These are phyloP conservation scores for Macquaria ambigua DNA, from an alignment of 2,113 vertebrate genomes.

Conservation along the genomic window DNA sequence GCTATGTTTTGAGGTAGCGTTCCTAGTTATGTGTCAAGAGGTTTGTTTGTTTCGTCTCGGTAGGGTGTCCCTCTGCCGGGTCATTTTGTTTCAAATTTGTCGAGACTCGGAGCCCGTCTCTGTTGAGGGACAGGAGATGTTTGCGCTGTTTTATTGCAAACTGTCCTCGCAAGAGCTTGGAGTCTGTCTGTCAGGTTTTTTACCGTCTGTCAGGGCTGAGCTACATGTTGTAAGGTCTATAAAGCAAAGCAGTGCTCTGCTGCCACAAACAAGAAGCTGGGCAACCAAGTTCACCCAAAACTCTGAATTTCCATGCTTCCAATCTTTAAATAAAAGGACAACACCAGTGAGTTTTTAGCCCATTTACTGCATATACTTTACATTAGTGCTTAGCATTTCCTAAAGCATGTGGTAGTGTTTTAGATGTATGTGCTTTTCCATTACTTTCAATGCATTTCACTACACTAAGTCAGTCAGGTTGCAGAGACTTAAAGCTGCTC, in stretches of 20 bases:
- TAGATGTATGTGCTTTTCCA: neutral
- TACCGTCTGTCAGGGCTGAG: constrained; percentile 1
- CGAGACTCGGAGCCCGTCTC: constrained; percentile 43
- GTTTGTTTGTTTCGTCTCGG: constrained; percentile 74
- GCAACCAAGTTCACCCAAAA: neutral
- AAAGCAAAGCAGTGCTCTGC: constrained; percentile 10
- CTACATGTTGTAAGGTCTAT: neutral
- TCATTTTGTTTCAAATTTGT: constrained; percentile 29
- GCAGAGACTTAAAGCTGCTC: neutral
- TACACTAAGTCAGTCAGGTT: neutral
- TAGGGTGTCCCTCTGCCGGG: constrained; percentile 49
- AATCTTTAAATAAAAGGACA: neutral
- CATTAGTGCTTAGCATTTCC: constrained; percentile 27
- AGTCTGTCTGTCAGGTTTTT: constrained; percentile 21
- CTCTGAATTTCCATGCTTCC: constrained; percentile 2
- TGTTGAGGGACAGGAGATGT: constrained; percentile 31
- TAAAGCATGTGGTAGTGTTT: neutral
- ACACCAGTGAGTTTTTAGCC: neutral
- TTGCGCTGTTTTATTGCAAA: constrained; percentile 5
- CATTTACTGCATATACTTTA: neutral
- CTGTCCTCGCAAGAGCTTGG: constrained; percentile 15
- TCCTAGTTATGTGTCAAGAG: constrained; percentile 86
- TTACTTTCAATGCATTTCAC: neutral
- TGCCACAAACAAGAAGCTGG: constrained; percentile 21
- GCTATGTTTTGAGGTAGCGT: constrained; percentile 85